Evolutionary conservation across 2,888 invertebrate genomes (phyloP).

Genomic region (Endotricha flammealis): DNA sequence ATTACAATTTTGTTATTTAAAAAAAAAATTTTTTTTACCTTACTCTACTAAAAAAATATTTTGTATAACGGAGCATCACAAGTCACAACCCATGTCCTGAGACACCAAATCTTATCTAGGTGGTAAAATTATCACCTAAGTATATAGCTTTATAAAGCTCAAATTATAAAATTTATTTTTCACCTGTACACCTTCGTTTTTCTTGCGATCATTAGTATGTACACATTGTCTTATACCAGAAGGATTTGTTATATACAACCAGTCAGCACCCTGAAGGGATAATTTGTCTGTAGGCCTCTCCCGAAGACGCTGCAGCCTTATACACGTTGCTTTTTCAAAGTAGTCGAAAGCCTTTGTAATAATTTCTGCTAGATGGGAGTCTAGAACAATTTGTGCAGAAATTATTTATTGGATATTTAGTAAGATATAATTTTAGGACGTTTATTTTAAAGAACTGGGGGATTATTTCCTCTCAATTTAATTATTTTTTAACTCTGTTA

Average conservation of each 20-base stretch:
- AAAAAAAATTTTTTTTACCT: too few relatives aligned
- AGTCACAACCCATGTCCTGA: too few relatives aligned
- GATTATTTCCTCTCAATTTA: not conserved
- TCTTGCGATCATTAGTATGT: conserved; percentile 56
- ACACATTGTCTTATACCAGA: conserved; percentile 61
- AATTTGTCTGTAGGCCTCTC: conserved; percentile 49
- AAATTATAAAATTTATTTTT: conserved; percentile 1
- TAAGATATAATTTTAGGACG: not conserved
- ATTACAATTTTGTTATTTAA: too few relatives aligned
- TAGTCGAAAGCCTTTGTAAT: conserved; percentile 58
- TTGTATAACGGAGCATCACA: too few relatives aligned
- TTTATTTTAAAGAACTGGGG: not conserved
- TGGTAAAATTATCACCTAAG: too few relatives aligned
- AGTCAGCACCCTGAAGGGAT: conserved; percentile 47
- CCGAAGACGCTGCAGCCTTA: conserved; percentile 56
- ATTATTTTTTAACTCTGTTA: not conserved
- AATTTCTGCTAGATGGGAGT: conserved; percentile 39
- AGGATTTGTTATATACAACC: conserved; percentile 66
- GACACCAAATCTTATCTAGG: too few relatives aligned
- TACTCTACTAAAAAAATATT: too few relatives aligned
- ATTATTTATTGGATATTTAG: not conserved
- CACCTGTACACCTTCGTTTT: conserved; percentile 59
- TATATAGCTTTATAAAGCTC: too few relatives aligned
- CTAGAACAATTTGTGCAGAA: conserved; percentile 24
- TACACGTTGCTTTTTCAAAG: conserved; percentile 60